A percentile compares a stretch with the other conserved stretches of the same genome.
phyloP scores from a whole-genome alignment of 2,113 vertebrate genomes.

The Bubalus kerabau region DNA sequence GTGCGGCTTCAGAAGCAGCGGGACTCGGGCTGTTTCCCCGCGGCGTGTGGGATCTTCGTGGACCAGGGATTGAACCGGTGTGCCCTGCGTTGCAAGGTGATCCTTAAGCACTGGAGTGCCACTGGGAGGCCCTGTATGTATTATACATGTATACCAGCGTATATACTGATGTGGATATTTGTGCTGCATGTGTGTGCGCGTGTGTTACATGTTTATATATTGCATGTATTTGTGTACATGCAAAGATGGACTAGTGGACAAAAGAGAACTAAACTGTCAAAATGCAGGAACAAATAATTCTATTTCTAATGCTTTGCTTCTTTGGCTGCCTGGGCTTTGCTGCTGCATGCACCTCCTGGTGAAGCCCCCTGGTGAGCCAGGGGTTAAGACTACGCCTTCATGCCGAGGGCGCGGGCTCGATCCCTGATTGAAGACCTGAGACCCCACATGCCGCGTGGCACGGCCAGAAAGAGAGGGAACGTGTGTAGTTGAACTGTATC shows the following conservation, averaged over 20 bases:
- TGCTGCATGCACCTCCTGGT: no score
- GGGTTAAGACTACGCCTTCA: not conserved
- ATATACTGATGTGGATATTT: rapidly evolving
- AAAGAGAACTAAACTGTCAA: not conserved
- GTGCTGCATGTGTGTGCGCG: rapidly evolving
- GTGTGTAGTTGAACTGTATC: rapidly evolving
- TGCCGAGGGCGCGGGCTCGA: not conserved
- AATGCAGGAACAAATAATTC: not conserved
- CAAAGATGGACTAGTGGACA: not conserved
- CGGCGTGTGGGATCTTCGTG: rapidly evolving
- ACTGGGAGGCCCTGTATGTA: not conserved
- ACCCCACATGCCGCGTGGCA: not conserved
- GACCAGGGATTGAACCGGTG: not conserved
- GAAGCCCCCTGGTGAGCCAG: not conserved
- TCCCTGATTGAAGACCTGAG: rapidly evolving
- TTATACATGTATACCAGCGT: rapidly evolving
- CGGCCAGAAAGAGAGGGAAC: not conserved
- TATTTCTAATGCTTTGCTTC: not conserved
- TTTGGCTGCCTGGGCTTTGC: not conserved
- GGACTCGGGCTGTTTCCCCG: not conserved
- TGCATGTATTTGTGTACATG: no score
- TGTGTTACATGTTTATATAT: rapidly evolving
- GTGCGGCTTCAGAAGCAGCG: rapidly evolving
- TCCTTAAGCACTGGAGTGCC: not conserved
- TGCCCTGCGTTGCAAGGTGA: not conserved